A percentile compares a stretch with the other conserved stretches of the same genome.
These are phyloP conservation scores for Coracias cyanogaster DNA, from an alignment of 2,797 vertebrate genomes.

Conservation along the genomic window DNA sequence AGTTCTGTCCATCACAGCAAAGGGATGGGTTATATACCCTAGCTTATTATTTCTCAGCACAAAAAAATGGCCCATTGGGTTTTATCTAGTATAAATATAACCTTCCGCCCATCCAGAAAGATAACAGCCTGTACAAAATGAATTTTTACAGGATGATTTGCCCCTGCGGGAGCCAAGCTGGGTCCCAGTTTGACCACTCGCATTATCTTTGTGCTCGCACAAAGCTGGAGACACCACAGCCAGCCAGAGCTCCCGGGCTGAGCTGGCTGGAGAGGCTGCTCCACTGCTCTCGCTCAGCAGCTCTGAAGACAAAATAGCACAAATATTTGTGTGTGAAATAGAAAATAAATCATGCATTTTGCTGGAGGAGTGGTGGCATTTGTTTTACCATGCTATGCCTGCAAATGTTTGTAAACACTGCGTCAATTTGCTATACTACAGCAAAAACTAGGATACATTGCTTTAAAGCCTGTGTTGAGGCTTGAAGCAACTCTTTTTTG, in stretches of 20 bases:
- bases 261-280: not conserved
- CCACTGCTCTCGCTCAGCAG: not conserved
- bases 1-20: not conserved
- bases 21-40: not conserved
- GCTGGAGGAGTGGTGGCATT: not conserved
- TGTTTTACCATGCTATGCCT: not conserved
- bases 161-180: not conserved
- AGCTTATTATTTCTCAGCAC: not conserved
- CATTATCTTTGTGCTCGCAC: not conserved
- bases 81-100: not conserved
- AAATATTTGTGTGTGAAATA: not conserved
- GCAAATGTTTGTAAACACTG: slow-evolving; percentile 48
- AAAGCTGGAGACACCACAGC: accelerated
- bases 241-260: not conserved
- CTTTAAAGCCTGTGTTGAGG: not conserved
- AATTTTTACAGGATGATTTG: not conserved
- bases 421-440: not conserved
- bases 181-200: not conserved
- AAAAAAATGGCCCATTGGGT: accelerated
- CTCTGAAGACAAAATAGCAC: not conserved
- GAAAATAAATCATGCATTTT: slow-evolving; percentile 24
- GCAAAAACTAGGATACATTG: not conserved
- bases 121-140: not conserved
- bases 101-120: not conserved
- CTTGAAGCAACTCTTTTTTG: not conserved